These are phyloP conservation scores for Peribatodes rhomboidaria DNA, from an alignment of 2,888 invertebrate genomes.

Conservation along the genomic window DNA sequence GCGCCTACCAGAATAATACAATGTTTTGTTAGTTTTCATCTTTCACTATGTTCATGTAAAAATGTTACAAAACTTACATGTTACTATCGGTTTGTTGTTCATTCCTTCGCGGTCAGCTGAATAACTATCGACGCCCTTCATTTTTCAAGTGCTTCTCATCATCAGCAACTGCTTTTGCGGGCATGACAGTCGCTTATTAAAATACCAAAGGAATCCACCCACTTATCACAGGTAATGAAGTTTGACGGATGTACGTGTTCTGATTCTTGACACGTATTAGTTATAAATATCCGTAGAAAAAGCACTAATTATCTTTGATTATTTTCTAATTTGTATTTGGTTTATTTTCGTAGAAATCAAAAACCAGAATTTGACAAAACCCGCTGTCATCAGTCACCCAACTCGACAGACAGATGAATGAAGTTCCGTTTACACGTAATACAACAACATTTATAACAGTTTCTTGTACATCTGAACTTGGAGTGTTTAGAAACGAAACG, in stretches of 20 bases:
- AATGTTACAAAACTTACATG: conserved; percentile 87
- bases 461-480: background rate
- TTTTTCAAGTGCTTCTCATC: conserved; percentile 79
- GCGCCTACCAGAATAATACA: conserved; percentile 87
- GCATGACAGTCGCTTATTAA: conserved; percentile 72
- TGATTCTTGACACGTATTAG: conserved; percentile 5
- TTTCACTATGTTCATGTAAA: conserved; percentile 4
- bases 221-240: conserved; percentile 63
- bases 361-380: conserved; percentile 67
- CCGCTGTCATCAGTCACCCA: conserved; percentile 70
- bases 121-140: conserved; percentile 87
- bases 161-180: conserved; percentile 73
- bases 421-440: background rate
- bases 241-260: conserved; percentile 29
- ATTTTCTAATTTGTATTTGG: conserved; percentile 16
- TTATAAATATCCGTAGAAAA: conserved; percentile 23
- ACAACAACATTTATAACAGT: background rate
- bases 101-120: conserved; percentile 84
- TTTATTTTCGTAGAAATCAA: conserved; percentile 51
- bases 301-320: conserved; percentile 22
- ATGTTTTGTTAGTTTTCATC: conserved; percentile 31
- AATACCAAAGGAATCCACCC: conserved; percentile 71
- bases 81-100: conserved; percentile 91
- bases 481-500: conserved; percentile 1
- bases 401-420: conserved; percentile 62